Evolutionary conservation across 1,140 invertebrate species (phyloP).

Genomic region (Drosophila pandora): DNA sequence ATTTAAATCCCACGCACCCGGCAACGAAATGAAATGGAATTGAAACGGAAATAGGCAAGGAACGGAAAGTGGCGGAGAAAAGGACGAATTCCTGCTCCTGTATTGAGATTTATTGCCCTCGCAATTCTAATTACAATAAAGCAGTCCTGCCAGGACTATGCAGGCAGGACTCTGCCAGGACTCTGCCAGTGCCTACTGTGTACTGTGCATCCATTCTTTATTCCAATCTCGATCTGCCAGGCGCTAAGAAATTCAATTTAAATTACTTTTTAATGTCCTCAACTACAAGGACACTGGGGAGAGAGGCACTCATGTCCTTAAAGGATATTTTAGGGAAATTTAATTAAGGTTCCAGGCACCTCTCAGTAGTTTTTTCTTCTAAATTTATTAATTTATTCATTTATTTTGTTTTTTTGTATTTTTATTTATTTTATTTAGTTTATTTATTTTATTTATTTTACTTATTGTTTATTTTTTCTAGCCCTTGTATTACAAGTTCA

Average conservation of each 20-base stretch:
- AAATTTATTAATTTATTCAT: no score
- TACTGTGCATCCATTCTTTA: slow-evolving; percentile 1
- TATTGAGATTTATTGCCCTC: slow-evolving; percentile 71
- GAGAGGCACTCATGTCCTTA: neutral
- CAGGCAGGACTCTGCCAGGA: neutral
- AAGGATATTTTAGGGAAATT: neutral
- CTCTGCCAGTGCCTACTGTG: slow-evolving; percentile 11
- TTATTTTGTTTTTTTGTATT: no score
- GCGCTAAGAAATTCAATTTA: slow-evolving; percentile 72
- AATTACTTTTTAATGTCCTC: slow-evolving; percentile 73
- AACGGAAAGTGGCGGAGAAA: neutral
- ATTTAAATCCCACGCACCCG: slow-evolving; percentile 40
- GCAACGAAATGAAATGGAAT: slow-evolving; percentile 21
- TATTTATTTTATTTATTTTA: no score
- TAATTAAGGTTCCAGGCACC: no score
- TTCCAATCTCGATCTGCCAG: slow-evolving; percentile 30
- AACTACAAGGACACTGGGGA: slow-evolving; percentile 2
- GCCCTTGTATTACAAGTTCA: no score
- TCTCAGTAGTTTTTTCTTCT: no score
- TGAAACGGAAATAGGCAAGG: slow-evolving; percentile 1
- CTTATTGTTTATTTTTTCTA: no score
- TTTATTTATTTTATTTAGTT: no score
- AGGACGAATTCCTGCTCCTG: slow-evolving; percentile 21
- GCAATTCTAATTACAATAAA: slow-evolving; percentile 73
- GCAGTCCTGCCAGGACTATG: slow-evolving; percentile 17